A percentile compares a stretch with the other conserved stretches of the same genome.
These are phyloP conservation scores for Psephotus haematonotus DNA, from an alignment of 2,113 vertebrate genomes.

Conservation along the genomic window DNA sequence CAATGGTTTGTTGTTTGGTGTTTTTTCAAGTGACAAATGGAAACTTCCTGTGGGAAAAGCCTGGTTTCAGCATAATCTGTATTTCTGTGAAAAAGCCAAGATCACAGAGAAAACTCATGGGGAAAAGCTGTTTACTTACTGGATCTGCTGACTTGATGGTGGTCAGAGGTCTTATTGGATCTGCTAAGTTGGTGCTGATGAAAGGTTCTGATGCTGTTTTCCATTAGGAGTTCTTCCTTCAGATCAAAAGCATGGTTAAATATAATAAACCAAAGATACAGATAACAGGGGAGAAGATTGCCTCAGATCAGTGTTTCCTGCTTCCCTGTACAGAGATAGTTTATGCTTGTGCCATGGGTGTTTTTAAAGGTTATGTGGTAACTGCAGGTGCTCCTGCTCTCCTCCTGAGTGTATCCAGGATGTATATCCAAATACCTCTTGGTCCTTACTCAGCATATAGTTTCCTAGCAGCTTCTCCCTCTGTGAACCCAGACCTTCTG, in stretches of 20 bases:
- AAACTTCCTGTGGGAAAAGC: not conserved
- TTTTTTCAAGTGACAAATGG: not conserved
- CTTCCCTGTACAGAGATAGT: not conserved
- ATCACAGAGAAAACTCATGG: not conserved
- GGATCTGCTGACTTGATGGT: not conserved
- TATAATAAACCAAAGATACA: not conserved
- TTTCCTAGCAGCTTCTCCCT: not conserved
- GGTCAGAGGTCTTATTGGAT: not conserved
- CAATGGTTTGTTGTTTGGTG: not conserved
- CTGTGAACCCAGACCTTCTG: not conserved
- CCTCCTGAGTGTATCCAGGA: not conserved
- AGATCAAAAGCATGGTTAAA: not conserved
- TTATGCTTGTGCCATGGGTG: not conserved
- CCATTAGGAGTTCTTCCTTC: not conserved
- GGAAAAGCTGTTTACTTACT: not conserved
- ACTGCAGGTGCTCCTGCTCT: not conserved
- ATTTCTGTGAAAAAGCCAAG: not conserved
- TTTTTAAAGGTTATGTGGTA: not conserved
- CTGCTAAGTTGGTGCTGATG: not conserved
- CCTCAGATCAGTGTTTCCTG: not conserved
- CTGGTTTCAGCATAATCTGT: not conserved
- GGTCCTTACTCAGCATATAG: not conserved
- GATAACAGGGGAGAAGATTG: not conserved
- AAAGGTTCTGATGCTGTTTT: not conserved
- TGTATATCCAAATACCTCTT: rapidly evolving